phyloP scores from a whole-genome alignment of 2,888 invertebrate genomes.

The Neuroscelio doddi region DNA sequence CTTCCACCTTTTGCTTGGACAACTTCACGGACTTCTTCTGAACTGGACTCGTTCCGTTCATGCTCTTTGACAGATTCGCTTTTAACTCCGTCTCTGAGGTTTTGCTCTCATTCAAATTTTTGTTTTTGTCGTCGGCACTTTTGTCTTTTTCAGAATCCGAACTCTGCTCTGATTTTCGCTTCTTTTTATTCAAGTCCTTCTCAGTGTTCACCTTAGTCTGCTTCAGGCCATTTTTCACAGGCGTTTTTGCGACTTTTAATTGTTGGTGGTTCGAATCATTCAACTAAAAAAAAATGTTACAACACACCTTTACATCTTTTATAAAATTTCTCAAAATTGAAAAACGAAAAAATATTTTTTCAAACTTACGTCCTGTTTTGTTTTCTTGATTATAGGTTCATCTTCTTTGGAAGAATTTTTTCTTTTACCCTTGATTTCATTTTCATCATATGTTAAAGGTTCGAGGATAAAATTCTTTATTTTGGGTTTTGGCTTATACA shows the following conservation, averaged over 20 bases:
- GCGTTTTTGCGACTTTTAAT: neutral
- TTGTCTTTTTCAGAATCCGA: neutral
- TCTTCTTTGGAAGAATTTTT: neutral
- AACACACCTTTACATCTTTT: too few species aligned
- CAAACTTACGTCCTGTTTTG: constrained; percentile 9
- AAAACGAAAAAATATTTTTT: neutral
- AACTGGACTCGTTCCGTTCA: constrained; percentile 3
- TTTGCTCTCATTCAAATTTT: neutral
- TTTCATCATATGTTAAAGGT: neutral
- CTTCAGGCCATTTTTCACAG: neutral
- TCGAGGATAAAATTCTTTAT: constrained; percentile 22
- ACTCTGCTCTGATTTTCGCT: neutral
- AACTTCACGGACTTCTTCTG: constrained; percentile 23
- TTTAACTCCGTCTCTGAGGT: constrained; percentile 5
- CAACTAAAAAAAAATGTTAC: neutral
- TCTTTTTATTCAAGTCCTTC: neutral
- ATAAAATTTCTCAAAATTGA: neutral
- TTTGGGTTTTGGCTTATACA: constrained; percentile 64
- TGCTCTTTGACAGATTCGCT: constrained; percentile 15
- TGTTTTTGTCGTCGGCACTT: neutral
- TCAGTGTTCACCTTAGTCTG: neutral
- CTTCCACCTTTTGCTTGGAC: neutral
- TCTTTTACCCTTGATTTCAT: neutral
- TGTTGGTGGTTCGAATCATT: neutral
- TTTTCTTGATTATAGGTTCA: constrained; percentile 14